Conservation (phyloP, 2,888 invertebrate genomes). For the Teleiodes luculella region DNA sequence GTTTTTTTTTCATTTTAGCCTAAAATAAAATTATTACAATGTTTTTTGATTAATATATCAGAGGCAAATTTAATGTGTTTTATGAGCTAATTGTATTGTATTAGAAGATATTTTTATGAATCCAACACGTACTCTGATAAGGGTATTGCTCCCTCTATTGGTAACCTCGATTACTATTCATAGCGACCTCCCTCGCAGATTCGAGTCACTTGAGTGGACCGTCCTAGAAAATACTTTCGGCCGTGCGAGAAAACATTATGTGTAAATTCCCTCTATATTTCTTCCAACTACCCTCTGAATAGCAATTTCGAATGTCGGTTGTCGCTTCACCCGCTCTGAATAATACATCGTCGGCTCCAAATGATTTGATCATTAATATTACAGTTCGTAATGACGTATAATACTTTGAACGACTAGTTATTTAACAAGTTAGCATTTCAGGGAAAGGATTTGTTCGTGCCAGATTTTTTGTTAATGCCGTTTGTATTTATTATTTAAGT, state of each 20-base stretch:
- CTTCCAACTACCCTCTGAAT: slow-evolving; percentile 37
- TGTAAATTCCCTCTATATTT: slow-evolving; percentile 34
- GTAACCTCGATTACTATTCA: slow-evolving; percentile 73
- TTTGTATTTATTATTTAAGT: no score
- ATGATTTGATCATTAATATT: slow-evolving; percentile 24
- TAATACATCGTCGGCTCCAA: slow-evolving; percentile 26
- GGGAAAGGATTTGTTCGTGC: not conserved
- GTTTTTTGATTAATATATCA: no score
- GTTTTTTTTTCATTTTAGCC: no score
- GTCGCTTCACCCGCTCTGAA: slow-evolving; percentile 25
- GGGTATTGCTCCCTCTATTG: slow-evolving; percentile 20
- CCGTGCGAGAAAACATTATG: slow-evolving; percentile 45
- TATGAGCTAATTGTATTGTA: not conserved
- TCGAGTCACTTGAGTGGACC: slow-evolving; percentile 30
- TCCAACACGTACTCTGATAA: not conserved
- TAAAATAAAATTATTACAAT: no score
- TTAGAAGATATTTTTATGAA: not conserved
- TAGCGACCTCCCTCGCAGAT: slow-evolving; percentile 50
- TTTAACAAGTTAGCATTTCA: not conserved
- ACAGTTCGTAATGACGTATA: slow-evolving; percentile 11
- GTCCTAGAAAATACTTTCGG: slow-evolving; percentile 35
- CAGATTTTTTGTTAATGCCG: not conserved
- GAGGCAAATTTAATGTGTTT: no score
- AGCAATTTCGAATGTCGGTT: slow-evolving; percentile 33
- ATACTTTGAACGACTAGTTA: slow-evolving; percentile 6